A percentile compares a stretch with the other conserved stretches of the same genome.
These are phyloP conservation scores for Nymphalis urticae DNA, from an alignment of 2,888 invertebrate genomes.

Conservation along the genomic window DNA sequence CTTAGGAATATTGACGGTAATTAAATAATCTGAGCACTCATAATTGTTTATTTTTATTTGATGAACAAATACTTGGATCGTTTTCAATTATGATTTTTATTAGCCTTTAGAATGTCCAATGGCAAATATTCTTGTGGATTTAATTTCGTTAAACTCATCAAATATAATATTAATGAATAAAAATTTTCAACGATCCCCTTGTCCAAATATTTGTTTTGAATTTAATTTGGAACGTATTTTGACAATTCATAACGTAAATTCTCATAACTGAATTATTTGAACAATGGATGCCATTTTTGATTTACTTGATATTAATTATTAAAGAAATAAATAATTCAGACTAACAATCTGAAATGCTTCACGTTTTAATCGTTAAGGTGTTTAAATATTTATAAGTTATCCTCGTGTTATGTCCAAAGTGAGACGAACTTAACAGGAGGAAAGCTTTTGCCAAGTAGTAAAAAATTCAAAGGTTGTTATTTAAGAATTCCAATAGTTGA, in stretches of 20 bases:
- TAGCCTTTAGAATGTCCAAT: background rate
- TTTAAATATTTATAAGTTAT: background rate
- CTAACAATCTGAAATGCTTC: background rate
- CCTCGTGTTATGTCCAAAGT: no score
- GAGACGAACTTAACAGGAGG: no score
- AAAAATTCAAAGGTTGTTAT: no score
- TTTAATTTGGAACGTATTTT: conserved; percentile 1
- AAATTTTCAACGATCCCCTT: background rate
- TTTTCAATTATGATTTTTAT: background rate
- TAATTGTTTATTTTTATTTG: background rate
- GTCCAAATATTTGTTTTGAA: conserved; percentile 4
- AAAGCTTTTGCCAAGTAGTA: no score
- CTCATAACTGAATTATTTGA: conserved; percentile 15
- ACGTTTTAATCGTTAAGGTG: background rate
- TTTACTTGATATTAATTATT: background rate
- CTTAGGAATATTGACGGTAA: no score
- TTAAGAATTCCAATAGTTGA: no score
- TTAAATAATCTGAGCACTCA: no score
- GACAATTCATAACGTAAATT: background rate
- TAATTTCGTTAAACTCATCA: background rate
- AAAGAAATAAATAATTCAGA: background rate
- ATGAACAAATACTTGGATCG: background rate
- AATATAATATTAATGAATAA: conserved; percentile 2
- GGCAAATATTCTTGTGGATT: background rate
- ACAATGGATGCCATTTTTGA: conserved; percentile 5